Evolutionary conservation across 1,140 invertebrate genomes (phyloP).

Genomic region (Drosophila ohnishii): DNA sequence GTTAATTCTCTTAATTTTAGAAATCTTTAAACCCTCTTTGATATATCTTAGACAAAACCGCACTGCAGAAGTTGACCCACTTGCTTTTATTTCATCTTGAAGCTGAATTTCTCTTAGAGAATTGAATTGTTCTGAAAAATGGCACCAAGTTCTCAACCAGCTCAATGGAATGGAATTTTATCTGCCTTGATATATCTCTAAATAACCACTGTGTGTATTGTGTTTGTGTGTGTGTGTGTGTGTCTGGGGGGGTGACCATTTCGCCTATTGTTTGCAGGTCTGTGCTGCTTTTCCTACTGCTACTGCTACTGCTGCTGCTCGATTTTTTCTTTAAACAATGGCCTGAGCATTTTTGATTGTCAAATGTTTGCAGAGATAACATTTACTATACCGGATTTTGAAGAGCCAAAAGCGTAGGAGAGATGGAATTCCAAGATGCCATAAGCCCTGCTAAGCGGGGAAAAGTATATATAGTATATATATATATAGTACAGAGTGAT

Average conservation of each 20-base stretch:
- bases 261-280: constrained; percentile 48
- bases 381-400: constrained; percentile 77
- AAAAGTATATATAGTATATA: constrained; percentile 12
- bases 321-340: constrained; percentile 81
- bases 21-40: no score
- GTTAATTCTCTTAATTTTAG: no score
- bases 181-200: constrained; percentile 14
- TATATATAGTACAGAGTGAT: constrained; percentile 23
- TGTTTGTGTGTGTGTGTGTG: background rate
- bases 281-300: constrained; percentile 37
- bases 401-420: constrained; percentile 56
- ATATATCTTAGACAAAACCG: no score
- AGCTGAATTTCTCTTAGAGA: background rate
- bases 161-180: constrained; percentile 44
- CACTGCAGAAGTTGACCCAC: background rate
- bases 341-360: constrained; percentile 79
- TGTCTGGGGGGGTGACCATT: constrained; percentile 11
- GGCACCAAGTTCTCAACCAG: background rate
- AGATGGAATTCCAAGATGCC: constrained; percentile 62
- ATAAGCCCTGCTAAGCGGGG: constrained; percentile 47
- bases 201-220: constrained; percentile 43
- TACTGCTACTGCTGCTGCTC: constrained; percentile 59
- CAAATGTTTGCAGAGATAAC: constrained; percentile 80
- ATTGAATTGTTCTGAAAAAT: constrained; percentile 19
- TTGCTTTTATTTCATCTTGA: background rate